phyloP scores from a whole-genome alignment of 2,113 vertebrate species.

The Eurystomus gularis region DNA sequence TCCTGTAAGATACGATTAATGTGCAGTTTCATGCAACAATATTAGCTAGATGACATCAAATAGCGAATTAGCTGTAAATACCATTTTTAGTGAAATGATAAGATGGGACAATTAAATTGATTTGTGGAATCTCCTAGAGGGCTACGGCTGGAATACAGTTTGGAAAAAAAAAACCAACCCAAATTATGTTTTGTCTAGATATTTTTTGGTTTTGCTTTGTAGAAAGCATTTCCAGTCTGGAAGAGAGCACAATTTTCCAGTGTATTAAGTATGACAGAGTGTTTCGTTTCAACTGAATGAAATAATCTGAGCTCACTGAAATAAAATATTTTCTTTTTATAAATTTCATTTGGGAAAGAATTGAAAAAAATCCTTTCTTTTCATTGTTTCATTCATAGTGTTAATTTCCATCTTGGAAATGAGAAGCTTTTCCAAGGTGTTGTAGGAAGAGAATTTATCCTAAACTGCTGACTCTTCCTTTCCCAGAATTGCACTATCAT shows the following conservation, averaged over 20 bases:
- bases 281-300: background rate
- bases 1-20: background rate
- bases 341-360: background rate
- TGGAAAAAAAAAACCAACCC: background rate
- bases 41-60: background rate
- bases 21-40: background rate
- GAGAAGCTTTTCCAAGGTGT: background rate
- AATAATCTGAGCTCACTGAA: background rate
- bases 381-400: background rate
- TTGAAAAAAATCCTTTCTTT: background rate
- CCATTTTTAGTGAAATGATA: background rate
- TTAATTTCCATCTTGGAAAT: background rate
- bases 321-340: background rate
- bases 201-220: background rate
- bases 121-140: background rate
- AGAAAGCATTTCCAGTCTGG: background rate
- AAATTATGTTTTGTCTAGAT: background rate
- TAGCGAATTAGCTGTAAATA: background rate
- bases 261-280: background rate
- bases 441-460: background rate
- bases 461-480: background rate
- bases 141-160: background rate
- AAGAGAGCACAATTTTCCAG: background rate
- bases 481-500: background rate
- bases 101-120: background rate